These are phyloP conservation scores for Sebastes oblongus DNA, from an alignment of 2,797 vertebrate genomes.

Conservation along the genomic window DNA sequence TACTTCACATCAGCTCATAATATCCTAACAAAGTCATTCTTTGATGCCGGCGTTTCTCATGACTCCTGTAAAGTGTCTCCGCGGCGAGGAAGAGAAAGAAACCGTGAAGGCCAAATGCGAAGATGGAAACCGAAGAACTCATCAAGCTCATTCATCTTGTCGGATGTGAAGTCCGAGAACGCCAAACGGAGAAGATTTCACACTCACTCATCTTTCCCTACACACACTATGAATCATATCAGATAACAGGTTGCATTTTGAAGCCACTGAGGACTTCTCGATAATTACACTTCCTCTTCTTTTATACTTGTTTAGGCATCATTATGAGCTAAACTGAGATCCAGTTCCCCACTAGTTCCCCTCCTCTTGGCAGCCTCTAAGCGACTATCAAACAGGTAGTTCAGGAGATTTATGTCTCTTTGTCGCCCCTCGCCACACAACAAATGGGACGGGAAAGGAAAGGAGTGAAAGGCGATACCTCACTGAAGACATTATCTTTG, in stretches of 20 bases:
- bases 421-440: slow-evolving; percentile 44
- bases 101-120: slow-evolving; percentile 73
- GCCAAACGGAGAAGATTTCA: slow-evolving; percentile 66
- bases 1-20: slow-evolving; percentile 60
- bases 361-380: slow-evolving; percentile 46
- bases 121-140: slow-evolving; percentile 78
- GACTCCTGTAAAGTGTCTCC: slow-evolving; percentile 61
- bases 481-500: slow-evolving; percentile 46
- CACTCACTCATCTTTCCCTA: slow-evolving; percentile 67
- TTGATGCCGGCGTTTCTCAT: slow-evolving; percentile 72
- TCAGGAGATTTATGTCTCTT: slow-evolving; percentile 68
- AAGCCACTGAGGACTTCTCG: slow-evolving; percentile 30
- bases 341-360: not conserved
- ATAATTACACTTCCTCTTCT: slow-evolving; percentile 4
- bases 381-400: slow-evolving; percentile 68
- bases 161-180: slow-evolving; percentile 62
- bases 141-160: slow-evolving; percentile 82
- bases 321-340: slow-evolving; percentile 20
- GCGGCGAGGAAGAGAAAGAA: slow-evolving; percentile 38
- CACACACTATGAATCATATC: slow-evolving; percentile 71
- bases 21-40: slow-evolving; percentile 75
- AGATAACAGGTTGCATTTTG: slow-evolving; percentile 53
- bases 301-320: slow-evolving; percentile 20
- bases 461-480: slow-evolving; percentile 62
- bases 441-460: slow-evolving; percentile 42